A percentile compares a stretch with the other conserved stretches of the same genome.
phyloP scores from a whole-genome alignment of 2,797 vertebrate species.

The Pelochelys cantorii region DNA sequence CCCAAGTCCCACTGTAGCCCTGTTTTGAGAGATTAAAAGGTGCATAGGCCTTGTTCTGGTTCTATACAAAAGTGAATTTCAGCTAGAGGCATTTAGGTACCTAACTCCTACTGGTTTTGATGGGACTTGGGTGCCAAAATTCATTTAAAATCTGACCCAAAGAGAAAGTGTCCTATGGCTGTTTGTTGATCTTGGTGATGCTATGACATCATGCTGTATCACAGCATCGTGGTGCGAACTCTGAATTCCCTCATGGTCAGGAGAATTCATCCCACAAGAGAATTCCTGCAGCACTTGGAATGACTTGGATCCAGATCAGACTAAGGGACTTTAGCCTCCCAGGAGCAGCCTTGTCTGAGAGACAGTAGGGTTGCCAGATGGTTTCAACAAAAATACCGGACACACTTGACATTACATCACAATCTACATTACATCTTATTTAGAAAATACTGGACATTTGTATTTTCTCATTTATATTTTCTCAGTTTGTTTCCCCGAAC shows the following conservation, averaged over 20 bases:
- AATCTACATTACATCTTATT: no score
- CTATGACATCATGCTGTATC: neutral
- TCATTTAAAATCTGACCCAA: no score
- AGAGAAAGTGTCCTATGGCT: neutral
- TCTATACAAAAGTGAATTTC: neutral
- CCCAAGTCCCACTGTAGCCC: neutral
- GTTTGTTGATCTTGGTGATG: neutral
- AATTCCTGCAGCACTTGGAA: neutral
- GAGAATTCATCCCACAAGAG: rapidly evolving
- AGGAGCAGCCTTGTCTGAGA: neutral
- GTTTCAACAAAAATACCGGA: no score
- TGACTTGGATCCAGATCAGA: neutral
- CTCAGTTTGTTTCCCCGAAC: no score
- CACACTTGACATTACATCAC: no score
- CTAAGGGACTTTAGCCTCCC: neutral
- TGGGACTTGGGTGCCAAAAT: no score
- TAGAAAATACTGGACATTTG: no score
- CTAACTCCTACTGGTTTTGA: neutral
- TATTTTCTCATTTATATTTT: no score
- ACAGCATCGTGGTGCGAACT: rapidly evolving
- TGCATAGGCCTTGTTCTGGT: neutral
- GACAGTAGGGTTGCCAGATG: no score
- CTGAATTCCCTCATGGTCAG: neutral
- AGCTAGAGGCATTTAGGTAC: neutral
- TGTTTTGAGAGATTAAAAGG: neutral